A percentile compares a stretch with the other conserved stretches of the same genome.
Evolutionary conservation across 1,140 invertebrate species (phyloP).

Genomic region (Apis cerana): DNA sequence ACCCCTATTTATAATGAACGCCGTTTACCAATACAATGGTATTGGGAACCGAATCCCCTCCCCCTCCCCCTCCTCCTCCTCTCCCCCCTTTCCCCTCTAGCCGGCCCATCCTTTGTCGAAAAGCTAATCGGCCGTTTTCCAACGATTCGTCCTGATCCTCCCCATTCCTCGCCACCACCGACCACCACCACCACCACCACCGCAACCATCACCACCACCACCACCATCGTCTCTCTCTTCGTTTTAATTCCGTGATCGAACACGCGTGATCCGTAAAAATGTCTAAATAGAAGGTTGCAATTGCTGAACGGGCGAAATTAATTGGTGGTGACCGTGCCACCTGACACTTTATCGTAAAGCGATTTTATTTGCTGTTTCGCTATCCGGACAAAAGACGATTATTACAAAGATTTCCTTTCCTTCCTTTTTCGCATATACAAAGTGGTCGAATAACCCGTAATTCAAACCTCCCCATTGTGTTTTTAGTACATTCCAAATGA

Average conservation of each 20-base stretch:
- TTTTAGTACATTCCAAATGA: neutral
- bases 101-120: conserved; percentile 38
- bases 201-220: neutral
- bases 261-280: conserved; percentile 1
- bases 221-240: neutral
- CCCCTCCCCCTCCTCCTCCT: too few relatives aligned
- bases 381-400: neutral
- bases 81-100: neutral
- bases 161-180: too few relatives aligned
- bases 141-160: neutral
- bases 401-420: neutral
- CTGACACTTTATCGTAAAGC: conserved; percentile 1
- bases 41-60: conserved; percentile 11
- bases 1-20: conserved; percentile 65
- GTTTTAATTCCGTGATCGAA: conserved; percentile 27
- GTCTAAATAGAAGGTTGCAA: conserved; percentile 22
- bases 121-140: conserved; percentile 40
- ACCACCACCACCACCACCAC: too few relatives aligned
- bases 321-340: neutral
- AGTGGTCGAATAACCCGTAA: too few relatives aligned
- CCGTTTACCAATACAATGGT: conserved; percentile 61
- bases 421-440: neutral
- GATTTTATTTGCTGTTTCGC: neutral
- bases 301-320: conserved; percentile 11
- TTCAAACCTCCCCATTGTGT: too few relatives aligned